Evolutionary conservation across 2,797 vertebrate species (phyloP).

Genomic region (Balearica regulorum): DNA sequence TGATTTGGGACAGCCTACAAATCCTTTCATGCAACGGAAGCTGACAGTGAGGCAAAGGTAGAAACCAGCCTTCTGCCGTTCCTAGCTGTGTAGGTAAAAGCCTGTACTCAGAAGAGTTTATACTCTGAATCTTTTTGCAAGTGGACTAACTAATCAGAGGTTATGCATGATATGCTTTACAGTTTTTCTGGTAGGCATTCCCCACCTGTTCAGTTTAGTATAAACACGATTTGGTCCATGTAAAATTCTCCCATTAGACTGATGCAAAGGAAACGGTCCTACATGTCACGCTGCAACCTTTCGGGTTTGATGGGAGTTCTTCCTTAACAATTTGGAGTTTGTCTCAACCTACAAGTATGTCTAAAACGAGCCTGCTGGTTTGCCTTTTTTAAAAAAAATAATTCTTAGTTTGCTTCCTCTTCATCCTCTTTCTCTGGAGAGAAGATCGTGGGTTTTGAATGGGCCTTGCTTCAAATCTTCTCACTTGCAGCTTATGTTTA

Average conservation of each 20-base stretch:
- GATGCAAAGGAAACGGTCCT: neutral
- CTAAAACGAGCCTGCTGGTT: neutral
- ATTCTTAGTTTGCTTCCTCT: neutral
- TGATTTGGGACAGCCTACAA: neutral
- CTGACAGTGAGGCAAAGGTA: neutral
- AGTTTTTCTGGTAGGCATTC: neutral
- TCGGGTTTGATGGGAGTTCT: neutral
- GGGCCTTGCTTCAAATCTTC: neutral
- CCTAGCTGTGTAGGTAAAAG: neutral
- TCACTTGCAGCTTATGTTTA: neutral
- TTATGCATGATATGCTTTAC: neutral
- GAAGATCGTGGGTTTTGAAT: neutral
- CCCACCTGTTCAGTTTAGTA: neutral
- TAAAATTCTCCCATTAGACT: neutral
- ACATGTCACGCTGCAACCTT: accelerated
- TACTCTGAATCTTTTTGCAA: neutral
- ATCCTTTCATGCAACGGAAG: neutral
- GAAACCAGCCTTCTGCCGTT: neutral
- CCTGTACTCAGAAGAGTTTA: neutral
- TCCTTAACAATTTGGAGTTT: neutral
- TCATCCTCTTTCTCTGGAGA: neutral
- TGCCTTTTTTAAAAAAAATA: neutral
- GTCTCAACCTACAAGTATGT: neutral
- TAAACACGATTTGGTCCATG: neutral
- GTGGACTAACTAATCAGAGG: neutral